These are phyloP conservation scores for Dendrocopos noguchii DNA, from an alignment of 2,113 vertebrate genomes.

Conservation along the genomic window DNA sequence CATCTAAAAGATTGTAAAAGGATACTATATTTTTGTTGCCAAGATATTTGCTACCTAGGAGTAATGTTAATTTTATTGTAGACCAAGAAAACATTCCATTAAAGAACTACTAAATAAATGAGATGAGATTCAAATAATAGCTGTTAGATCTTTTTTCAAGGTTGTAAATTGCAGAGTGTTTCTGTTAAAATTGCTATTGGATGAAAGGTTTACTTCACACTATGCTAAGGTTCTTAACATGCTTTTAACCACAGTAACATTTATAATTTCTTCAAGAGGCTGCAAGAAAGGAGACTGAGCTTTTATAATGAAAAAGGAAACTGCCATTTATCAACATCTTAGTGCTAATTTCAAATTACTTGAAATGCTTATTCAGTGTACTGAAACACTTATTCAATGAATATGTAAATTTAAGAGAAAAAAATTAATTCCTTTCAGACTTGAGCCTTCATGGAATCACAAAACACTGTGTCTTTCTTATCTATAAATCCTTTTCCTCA, in stretches of 20 bases:
- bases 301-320: neutral
- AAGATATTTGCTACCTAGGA: neutral
- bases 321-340: neutral
- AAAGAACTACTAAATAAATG: neutral
- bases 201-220: neutral
- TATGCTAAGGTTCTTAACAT: neutral
- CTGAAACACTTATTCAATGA: neutral
- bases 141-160: neutral
- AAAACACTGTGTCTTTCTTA: neutral
- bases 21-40: neutral
- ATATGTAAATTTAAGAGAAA: slow-evolving; percentile 30
- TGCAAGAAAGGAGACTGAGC: neutral
- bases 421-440: neutral
- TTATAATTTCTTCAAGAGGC: neutral
- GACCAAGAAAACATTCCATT: neutral
- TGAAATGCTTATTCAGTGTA: neutral
- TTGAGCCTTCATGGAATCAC: neutral
- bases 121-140: neutral
- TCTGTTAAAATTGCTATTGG: neutral
- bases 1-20: slow-evolving; percentile 9
- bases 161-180: neutral
- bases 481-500: neutral
- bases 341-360: slow-evolving; percentile 25
- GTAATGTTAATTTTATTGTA: neutral
- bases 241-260: neutral